Conservation (phyloP, 2,113 vertebrate species). For the Prionailurus viverrinus region DNA sequence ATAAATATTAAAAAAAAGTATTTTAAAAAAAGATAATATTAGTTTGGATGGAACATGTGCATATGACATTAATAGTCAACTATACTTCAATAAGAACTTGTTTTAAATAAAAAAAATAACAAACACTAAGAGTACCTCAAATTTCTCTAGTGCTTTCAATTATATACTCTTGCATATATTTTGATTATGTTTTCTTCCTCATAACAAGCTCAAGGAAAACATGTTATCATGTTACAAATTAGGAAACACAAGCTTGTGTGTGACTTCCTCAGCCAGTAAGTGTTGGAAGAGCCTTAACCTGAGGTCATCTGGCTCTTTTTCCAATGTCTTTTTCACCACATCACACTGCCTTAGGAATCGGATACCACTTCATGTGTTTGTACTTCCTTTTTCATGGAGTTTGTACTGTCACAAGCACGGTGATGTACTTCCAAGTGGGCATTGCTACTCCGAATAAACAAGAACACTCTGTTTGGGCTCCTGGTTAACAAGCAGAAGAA, state of each 20-base stretch:
- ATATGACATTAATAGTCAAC: background rate
- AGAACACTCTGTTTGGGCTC: background rate
- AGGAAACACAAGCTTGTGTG: background rate
- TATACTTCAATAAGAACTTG: background rate
- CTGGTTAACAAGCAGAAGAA: background rate
- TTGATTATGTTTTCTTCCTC: background rate
- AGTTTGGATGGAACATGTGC: background rate
- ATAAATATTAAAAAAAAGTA: too few species aligned
- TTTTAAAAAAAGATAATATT: constrained; percentile 33
- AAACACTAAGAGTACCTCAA: background rate
- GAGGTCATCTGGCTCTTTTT: background rate
- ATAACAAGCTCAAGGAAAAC: background rate
- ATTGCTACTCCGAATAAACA: background rate
- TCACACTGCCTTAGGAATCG: background rate
- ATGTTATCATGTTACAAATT: constrained; percentile 1
- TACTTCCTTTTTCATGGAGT: background rate
- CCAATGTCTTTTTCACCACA: background rate
- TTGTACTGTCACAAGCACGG: background rate
- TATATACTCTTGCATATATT: background rate
- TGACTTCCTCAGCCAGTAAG: background rate
- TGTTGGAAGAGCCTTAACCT: background rate
- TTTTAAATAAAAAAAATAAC: background rate
- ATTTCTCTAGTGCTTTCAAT: constrained; percentile 3
- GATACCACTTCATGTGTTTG: background rate
- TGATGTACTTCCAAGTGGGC: background rate